Base-by-base conservation (phyloP, 2,797 vertebrate species). In the Xiphophorus birchmanni region DNA sequence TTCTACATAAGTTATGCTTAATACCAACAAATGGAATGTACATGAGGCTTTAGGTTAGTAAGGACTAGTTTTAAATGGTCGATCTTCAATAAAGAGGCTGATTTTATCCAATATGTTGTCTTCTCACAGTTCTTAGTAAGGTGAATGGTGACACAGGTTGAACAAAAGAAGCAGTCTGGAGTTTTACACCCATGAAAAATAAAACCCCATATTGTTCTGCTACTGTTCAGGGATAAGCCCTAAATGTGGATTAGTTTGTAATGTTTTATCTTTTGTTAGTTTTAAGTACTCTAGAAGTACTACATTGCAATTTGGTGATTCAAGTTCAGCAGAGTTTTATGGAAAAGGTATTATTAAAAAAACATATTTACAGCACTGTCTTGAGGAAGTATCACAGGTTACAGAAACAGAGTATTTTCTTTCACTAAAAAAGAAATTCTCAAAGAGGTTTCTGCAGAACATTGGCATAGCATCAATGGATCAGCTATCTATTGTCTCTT, bases 61-160 rank as follows among this genome's bases (percentile, higher is more conserved):
- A 63, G 26, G 37, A 12, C 77, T 80, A 26, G 77, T 83, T 85
- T 84, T 76, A 87, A 85, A 76, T 52, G 2, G 60, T 12, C 72
- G 84, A 60, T 67, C 90, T 81, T 86, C 37, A 18, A 47, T 65
- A 58, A 75, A 82, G 52, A 85, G 78, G 77, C 37, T 23, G 5
- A n/a, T 82, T 89, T 80, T 48, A 85, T 80, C 86, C 80, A 50
- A 82, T 87, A n/a, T 60, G 54, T 80, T 87, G 58, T 80, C 18
- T 37, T 74, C 23, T 69, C 81, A 35, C n/a, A 56, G 29, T 77
- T 77, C 48, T 72, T 48, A 54, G 77, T n/a, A 17, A 75, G 56
- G 82, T 80, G 84, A 86, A 92, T 71, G 82, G 35, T 63, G 76
- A 48, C 11, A 76, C 75, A 85, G 80, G 85, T 56, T 85, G 42